Evolutionary conservation across 2,113 vertebrate genomes (phyloP).

Genomic region (Semnornis frantzii): DNA sequence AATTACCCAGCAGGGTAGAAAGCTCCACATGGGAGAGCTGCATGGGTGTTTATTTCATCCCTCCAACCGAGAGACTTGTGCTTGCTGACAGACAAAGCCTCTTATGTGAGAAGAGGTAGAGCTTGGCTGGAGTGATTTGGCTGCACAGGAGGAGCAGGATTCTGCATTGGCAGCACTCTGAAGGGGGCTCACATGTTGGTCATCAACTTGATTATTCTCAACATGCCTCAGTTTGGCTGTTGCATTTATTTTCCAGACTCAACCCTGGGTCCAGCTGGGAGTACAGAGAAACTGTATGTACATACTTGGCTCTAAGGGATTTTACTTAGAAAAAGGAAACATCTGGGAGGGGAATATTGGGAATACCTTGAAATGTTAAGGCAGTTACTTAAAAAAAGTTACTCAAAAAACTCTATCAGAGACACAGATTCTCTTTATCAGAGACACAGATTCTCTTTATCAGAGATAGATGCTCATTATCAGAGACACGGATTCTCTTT

Average conservation of each 20-base stretch:
- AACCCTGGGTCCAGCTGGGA: not conserved
- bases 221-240: not conserved
- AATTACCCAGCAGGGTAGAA: constrained; percentile 53
- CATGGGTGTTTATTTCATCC: constrained; percentile 9
- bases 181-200: not conserved
- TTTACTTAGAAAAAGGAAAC: not conserved
- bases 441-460: too few relatives aligned
- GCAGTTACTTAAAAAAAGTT: too few relatives aligned
- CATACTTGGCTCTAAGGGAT: not conserved
- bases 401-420: too few relatives aligned
- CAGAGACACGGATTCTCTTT: not conserved
- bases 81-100: constrained; percentile 39
- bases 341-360: not conserved
- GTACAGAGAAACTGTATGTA: not conserved
- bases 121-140: not conserved
- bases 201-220: not conserved
- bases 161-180: not conserved
- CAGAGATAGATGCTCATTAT: not conserved
- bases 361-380: too few relatives aligned
- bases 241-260: not conserved
- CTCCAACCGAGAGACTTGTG: constrained; percentile 6
- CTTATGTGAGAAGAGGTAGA: constrained; percentile 21
- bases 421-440: too few relatives aligned
- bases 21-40: not conserved
- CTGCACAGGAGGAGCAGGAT: not conserved